Evolutionary conservation across 2,888 invertebrate genomes (phyloP), one percentile per base, ranked within the genome.

Genomic region (Flabesymbios commensalis): DNA sequence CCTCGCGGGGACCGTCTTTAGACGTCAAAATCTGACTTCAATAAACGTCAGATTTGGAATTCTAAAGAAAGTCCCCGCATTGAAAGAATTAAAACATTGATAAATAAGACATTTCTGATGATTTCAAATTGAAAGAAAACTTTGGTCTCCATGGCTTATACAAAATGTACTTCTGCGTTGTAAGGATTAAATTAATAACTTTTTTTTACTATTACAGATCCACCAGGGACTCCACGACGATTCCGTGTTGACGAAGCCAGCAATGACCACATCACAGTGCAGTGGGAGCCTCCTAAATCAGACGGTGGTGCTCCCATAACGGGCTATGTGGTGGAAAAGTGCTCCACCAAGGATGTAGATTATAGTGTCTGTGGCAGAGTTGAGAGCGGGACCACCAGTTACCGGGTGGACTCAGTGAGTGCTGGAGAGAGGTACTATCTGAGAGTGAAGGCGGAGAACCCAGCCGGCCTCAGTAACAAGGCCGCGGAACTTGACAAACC

Each of bases 371-470:
- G 59, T 47, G 63, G 26, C 5, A 63, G 26, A 32, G 58, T 53
- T 45, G 54, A 42, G 29, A 55, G 39, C 14, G 29, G 24, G 5
- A 29, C 4, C n/a, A 28, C 26, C 4, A 33, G 19, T 19, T 65
- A 43, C 39, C 58, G 53, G 28, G 61, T 56, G 31, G 52, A 39
- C n/a, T 57, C 55, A 19, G 48, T 66, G 4, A 10, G 26, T 3
- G 59, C 57, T 14, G 67, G 61, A 19, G 48, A 41, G 17, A 41
- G 55, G 10, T 94, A 93, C 79, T 89, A 90, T 78, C 93, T 94
- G 82, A 87, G 93, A 59, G 87, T 94, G 7, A 92, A 92, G 0
- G 92, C 93, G 0, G 86, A 91, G 59, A 94, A 93, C 84, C 87
- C 92, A 71, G 92, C 91, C 77, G 94, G 94, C 4, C 10, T 48